phyloP scores from a whole-genome alignment of 2,797 vertebrate species.

The Limnodromus scolopaceus region DNA sequence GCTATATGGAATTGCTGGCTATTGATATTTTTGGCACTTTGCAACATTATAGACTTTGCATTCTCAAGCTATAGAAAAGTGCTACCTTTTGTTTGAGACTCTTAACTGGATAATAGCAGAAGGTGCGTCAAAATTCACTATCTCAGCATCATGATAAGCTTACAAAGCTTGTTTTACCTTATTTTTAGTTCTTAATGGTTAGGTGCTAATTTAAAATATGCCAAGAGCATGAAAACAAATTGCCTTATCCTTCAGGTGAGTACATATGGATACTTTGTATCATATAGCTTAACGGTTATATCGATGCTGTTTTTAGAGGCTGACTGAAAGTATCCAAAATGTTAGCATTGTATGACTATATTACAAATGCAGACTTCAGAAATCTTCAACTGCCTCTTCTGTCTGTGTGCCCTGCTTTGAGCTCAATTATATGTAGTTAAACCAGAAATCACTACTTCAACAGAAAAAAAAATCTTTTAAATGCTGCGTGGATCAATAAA shows the following conservation, averaged over 20 bases:
- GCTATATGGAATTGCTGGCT: not conserved
- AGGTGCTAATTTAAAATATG: not conserved
- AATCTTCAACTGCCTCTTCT: not conserved
- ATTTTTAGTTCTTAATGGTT: not conserved
- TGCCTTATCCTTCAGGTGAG: not conserved
- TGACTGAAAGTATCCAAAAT: not conserved
- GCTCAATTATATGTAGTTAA: not conserved
- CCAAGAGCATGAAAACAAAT: not conserved
- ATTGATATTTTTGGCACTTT: not conserved
- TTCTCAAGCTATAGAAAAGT: not conserved
- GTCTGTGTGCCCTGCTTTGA: not conserved
- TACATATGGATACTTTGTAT: not conserved
- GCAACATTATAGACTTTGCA: not conserved
- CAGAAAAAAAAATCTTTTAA: not conserved
- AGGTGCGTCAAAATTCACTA: not conserved
- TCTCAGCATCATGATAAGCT: not conserved
- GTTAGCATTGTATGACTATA: not conserved
- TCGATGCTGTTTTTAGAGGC: not conserved
- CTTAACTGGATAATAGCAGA: not conserved
- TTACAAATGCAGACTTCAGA: not conserved
- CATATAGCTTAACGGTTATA: not conserved
- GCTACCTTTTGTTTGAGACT: not conserved
- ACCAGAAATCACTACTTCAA: not conserved
- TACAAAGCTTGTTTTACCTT: not conserved
- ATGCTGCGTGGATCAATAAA: not conserved